Base-by-base conservation (phyloP, 2,888 invertebrate species). In the Netelia fuscicornis region DNA sequence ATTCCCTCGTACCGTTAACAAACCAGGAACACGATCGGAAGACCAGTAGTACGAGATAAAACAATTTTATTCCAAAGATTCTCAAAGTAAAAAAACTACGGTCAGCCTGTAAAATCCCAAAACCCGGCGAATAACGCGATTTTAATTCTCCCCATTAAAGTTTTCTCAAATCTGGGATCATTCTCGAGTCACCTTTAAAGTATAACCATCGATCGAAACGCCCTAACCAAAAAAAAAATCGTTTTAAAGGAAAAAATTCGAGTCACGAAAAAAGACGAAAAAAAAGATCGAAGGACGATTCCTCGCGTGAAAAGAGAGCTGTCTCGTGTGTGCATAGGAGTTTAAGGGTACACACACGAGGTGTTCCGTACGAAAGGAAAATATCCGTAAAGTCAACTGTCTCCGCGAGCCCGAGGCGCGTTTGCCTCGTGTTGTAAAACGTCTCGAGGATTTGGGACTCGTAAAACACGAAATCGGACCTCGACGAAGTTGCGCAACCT, bases 381-480 rank as follows among this genome's bases (percentile, higher is more conserved):
- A 83, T 62, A 78, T 68, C 72, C 62, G 72, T 77, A 76, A 81
- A 82, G 52, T 65, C 65, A 70, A 62, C 11, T 42, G 64, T 11
- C 58, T 20, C 58, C 52, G 52, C 65, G 70, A 65, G 13, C 37
- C 65, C 65, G 84, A 77, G 56, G 30, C 2, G 9, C 3, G 11
- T 5, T 11, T 9, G n/a, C 17, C 48, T 17, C 56, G 79, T 64
- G 79, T 64, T 70, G 79, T 75, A 56, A 37, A 75, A 37, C 37
- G 56, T 54, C 64, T 62, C 79, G 85, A 87, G 85, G 87, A 89
- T 89, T 89, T 90, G 89, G 87, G 88, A 88, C 86, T 87, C 87
- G 85, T 89, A 90, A 90, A 90, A 88, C 78, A 65, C 78, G 83
- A 86, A 84, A 88, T 86, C 86, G 84, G 86, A 86, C 81, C 84